Base-by-base conservation (phyloP, 30 jellyfish, hydroid and myxozoan species). In the Calvadosia cruxmelitensis region DNA sequence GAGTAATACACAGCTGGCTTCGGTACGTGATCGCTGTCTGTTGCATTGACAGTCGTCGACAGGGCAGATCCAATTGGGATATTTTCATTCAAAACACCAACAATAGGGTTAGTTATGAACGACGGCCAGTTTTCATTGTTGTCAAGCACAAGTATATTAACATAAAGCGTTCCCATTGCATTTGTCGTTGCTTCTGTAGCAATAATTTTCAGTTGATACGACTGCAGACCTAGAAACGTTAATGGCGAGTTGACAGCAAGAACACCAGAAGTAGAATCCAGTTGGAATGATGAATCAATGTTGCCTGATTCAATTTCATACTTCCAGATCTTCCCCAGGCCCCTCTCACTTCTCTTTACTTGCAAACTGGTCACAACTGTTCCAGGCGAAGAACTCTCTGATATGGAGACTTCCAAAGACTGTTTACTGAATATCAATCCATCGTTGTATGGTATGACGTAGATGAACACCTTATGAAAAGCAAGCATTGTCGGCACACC, bases 1-100 rank as follows among this genome's bases (percentile, higher is more conserved):
- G 95, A 91, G 52, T 72, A 91, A 68, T 79, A 13, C 2, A 78
- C 72, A 27, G 33, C 33, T 1, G 94, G 93, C 30, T 79, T 81
- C 35, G 72, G 76, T 1, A 70, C 85, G 33, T 31, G 70, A 67
- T 91, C 99, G 30, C 53, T 63, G 61, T 91, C 99, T 2, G 68
- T 49, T 1, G 94, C 95, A 15, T 32, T 52, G 0, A 81, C 94
- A 28, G 52, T 71, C 33, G 15, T 42, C 10, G 57, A 72, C 0
- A 77, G 34, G 13, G 71, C 3, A 15, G 68, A 42, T 3, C 87
- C 73, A 3, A 72, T 79, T 3, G 83, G 67, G 5, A 65, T 3
- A 64, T 82, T 73, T 49, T 82, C 94, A 13, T 32, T 34, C 31
- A 62, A 31, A 1, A 76, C 87, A 61, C 36, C 52, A 34, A 82